Base-by-base conservation (phyloP, 2,888 invertebrate genomes). In the Sinotaia quadrata region DNA sequence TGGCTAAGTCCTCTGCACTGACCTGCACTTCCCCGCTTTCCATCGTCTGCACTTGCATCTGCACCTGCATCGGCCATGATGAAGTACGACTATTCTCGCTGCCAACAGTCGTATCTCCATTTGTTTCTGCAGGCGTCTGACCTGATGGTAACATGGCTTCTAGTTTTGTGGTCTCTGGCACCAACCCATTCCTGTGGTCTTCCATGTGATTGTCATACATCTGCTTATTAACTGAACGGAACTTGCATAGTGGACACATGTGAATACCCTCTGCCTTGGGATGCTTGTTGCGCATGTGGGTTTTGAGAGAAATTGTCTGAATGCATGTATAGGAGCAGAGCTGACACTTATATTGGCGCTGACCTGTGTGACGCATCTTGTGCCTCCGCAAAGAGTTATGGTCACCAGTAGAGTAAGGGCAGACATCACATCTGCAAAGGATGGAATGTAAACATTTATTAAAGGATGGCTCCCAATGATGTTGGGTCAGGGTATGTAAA, bases 371-470 rank as follows among this genome's bases (percentile, higher is more conserved):
- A 15, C 91, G 90, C 88, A 92, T 92, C 80, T 93, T 92, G 87
- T 95, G 95, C 2, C 95, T 91, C 31, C 95, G 90, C 75, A 95
- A 89, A 0, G 94, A 92, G 87, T 95, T 95, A 88, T 94, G 94
- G 85, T 95, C 95, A 2, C 92, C 91, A 4, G 94, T 92, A 49
- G 91, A 89, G 85, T 93, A 94, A 4, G 90, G 89, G 86, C 95
- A 95, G 59, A 91, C 88, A 41, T 92, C 91, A 85, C 95, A 95
- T 47, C 92, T 90, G 74, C 2, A 77, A 78, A 58, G 59, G 29
- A 58, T 41, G 36, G 21, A 61, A 34, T 21, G 18, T 27, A 65
- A 49, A 10, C 29, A 52, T 18, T n/a, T n/a, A n/a, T n/a, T n/a
- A n/a, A n/a, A n/a, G n/a, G n/a, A n/a, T n/a, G n/a, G n/a, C n/a